phyloP scores from a whole-genome alignment of 2,888 invertebrate species.

The Odontocolon sp. region DNA sequence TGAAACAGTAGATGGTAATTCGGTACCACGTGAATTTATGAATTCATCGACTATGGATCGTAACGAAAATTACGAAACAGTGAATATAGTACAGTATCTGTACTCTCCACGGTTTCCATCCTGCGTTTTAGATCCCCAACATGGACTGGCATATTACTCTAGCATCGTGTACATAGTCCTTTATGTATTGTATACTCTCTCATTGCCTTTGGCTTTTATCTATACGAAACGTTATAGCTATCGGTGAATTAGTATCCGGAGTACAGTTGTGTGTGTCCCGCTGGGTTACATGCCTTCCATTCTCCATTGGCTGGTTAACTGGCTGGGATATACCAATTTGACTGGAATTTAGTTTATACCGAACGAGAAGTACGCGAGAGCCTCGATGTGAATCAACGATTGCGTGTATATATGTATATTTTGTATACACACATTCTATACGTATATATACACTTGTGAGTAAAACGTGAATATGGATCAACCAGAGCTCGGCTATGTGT shows the following conservation, averaged over 20 bases:
- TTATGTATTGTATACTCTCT: background rate
- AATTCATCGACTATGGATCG: background rate
- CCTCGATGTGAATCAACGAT: conserved; percentile 21
- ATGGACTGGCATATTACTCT: background rate
- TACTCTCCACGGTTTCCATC: background rate
- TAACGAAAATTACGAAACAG: conserved; percentile 26
- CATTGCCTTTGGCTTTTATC: background rate
- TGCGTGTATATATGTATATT: background rate
- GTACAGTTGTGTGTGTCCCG: background rate
- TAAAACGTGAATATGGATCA: no score
- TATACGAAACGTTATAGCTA: background rate
- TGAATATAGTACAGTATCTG: background rate
- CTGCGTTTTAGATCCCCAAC: background rate
- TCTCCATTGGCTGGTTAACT: conserved; percentile 67
- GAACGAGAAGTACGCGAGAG: conserved; percentile 56
- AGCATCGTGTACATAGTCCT: conserved; percentile 5
- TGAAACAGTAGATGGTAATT: background rate
- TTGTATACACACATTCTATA: background rate
- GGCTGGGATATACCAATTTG: conserved; percentile 71
- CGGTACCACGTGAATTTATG: background rate
- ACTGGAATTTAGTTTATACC: conserved; percentile 72
- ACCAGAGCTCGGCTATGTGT: background rate
- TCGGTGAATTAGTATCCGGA: background rate
- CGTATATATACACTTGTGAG: background rate
- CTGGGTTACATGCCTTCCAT: conserved; percentile 52